Conservation (phyloP, 2,888 invertebrate genomes). For the Idaea straminata region DNA sequence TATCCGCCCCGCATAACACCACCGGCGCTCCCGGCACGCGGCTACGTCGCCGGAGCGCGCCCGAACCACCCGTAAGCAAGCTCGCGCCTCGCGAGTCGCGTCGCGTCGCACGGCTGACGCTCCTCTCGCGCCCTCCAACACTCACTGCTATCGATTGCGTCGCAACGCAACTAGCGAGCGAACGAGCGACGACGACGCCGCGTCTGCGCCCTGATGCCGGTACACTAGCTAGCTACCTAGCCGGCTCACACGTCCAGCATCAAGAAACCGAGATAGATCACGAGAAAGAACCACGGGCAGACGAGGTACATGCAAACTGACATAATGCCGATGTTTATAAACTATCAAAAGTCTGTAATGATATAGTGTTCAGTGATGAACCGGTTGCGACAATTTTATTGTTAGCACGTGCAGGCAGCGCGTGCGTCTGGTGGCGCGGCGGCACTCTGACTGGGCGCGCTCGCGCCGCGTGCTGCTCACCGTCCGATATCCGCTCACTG, state of each 20-base stretch:
- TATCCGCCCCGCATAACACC: slow-evolving; percentile 69
- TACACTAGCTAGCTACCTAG: slow-evolving; percentile 39
- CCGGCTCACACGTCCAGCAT: slow-evolving; percentile 81
- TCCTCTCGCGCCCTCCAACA: slow-evolving; percentile 42
- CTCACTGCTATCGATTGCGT: slow-evolving; percentile 57
- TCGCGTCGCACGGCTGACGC: slow-evolving; percentile 50
- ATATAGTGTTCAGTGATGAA: slow-evolving; percentile 61
- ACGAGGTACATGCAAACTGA: slow-evolving; percentile 83
- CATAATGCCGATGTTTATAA: slow-evolving; percentile 57
- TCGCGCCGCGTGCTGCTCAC: slow-evolving; percentile 67
- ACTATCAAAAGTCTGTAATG: slow-evolving; percentile 38
- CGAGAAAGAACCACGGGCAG: slow-evolving; percentile 84
- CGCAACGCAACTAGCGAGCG: slow-evolving; percentile 5
- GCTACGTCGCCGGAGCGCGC: slow-evolving; percentile 63
- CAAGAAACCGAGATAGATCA: slow-evolving; percentile 83
- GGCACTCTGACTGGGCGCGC: slow-evolving; percentile 80
- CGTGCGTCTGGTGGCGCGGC: slow-evolving; percentile 78
- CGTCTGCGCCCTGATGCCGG: slow-evolving; percentile 60
- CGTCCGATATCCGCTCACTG: slow-evolving; percentile 71
- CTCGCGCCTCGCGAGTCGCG: slow-evolving; percentile 45
- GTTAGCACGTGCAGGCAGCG: slow-evolving; percentile 63
- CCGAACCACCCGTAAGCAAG: slow-evolving; percentile 58
- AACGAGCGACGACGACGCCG: slow-evolving; percentile 35
- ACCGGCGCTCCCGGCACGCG: slow-evolving; percentile 69
- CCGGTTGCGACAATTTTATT: slow-evolving; percentile 41